A percentile compares a stretch with the other conserved stretches of the same genome.
phyloP scores from a whole-genome alignment of 1,140 invertebrate species.

The Episyrphus balteatus region DNA sequence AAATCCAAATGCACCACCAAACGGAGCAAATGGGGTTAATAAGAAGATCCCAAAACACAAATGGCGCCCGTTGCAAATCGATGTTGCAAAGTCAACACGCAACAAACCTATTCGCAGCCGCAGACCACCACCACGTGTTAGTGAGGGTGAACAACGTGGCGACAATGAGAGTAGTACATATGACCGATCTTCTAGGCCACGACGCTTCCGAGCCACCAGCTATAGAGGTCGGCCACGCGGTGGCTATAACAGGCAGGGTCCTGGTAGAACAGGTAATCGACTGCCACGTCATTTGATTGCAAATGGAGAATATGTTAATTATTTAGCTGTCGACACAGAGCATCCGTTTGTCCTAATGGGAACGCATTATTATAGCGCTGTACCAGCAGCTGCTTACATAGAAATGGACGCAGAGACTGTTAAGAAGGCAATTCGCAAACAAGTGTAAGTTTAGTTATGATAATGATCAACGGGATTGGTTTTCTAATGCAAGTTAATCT shows the following conservation, averaged over 20 bases:
- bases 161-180: slow-evolving; percentile 8
- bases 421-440: slow-evolving; percentile 70
- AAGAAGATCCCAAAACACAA: slow-evolving; percentile 54
- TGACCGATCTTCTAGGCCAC: slow-evolving; percentile 8
- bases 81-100: slow-evolving; percentile 44
- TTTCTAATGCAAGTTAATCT: neutral
- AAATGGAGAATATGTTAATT: slow-evolving; percentile 28
- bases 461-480: neutral
- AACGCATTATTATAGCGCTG: slow-evolving; percentile 39
- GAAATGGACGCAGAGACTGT: slow-evolving; percentile 44
- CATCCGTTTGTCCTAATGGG: slow-evolving; percentile 50
- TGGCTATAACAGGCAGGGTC: slow-evolving; percentile 35
- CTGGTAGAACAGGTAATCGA: slow-evolving; percentile 35
- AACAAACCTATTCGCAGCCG: slow-evolving; percentile 30
- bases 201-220: slow-evolving; percentile 29
- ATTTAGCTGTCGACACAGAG: slow-evolving; percentile 28
- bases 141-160: slow-evolving; percentile 14
- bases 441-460: slow-evolving; percentile 55
- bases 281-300: slow-evolving; percentile 35
- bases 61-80: slow-evolving; percentile 66
- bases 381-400: slow-evolving; percentile 38
- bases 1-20: slow-evolving; percentile 11
- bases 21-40: slow-evolving; percentile 28
- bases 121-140: slow-evolving; percentile 8
- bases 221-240: slow-evolving; percentile 29